Evolutionary conservation across 2,888 invertebrate genomes (phyloP), one percentile per base, ranked within the genome.

Genomic region (Tholera decimalis): DNA sequence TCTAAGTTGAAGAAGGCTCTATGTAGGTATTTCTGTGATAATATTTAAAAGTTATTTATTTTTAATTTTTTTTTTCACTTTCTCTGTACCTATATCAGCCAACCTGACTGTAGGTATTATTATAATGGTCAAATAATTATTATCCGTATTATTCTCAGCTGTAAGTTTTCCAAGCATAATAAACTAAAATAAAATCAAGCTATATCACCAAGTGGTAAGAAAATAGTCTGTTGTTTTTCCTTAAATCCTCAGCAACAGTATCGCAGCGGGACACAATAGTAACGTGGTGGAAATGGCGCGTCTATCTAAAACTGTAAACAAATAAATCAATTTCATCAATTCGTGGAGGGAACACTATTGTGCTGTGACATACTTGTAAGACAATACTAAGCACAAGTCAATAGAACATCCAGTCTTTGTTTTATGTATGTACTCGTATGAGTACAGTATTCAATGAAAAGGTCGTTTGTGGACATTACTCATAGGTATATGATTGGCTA

Each of bases 381-480:
- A 65, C 71, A 72, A 72, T 72, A 47, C 37, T 41, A n/a, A 47
- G 44, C 51, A 44, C 18, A 56, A 55, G 22, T 20, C 39, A 44
- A 47, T 37, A 66, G 66, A 44, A 71, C 53, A 56, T 67, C 67
- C 67, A 67, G 26, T 53, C 60, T 60, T 72, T 67, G 72, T 72
- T 54, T 30, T 37, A 26, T 11, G 13, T 33, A 8, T 7, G 6
- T 41, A 50, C 39, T 9, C n/a, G 37, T 39, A n/a, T n/a, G 15
- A 59, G 37, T 15, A 20, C 49, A 30, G 41, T 20, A 64, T 47
- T 33, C 39, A 57, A 49, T 66, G 22, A 49, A 57, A 15, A 20
- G 11, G n/a, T 33, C 4, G 44, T 50, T 59, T 39, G 33, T 33
- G 7, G 20, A 33, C n/a, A n/a, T n/a, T n/a, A n/a, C n/a, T n/a